Base-by-base conservation (phyloP, 2,113 vertebrate genomes). In the Emydura subglobosa region DNA sequence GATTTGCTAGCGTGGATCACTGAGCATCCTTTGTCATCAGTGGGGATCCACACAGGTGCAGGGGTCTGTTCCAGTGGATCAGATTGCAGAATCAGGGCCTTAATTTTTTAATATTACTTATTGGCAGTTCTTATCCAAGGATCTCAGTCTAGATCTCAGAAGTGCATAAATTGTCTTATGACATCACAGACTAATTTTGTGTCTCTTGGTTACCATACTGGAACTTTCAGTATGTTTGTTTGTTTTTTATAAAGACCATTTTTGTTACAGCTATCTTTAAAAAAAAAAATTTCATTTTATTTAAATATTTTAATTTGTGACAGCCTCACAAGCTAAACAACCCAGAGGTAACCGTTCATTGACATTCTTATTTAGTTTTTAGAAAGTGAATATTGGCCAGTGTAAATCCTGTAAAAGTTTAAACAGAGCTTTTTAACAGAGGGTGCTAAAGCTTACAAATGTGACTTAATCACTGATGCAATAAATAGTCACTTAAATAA, bases 181-280 rank as follows among this genome's bases (percentile, higher is more conserved):
- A 53, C 79, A 44, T 93, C 79, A 79, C 34, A 90, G 83, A 93
- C 3, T 83, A 17, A 54, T 89, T 79, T 74, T 88, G 8, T 3
- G 47, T 93, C 65, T 59, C 78, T 92, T 92, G 59, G 86, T 84
- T 85, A 92, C 86, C 74, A 84, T 72, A 84, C 55, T 88, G 79
- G 91, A 88, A 92, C 25, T 27, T 83, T 55, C 57, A 80, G 50
- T 19, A 65, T 92, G 7, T 10, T 4, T 68, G 39, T 31, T 79
- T 50, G 51, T 53, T 53, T 55, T 55, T 92, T 94, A 84, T 85
- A 5, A 39, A 27, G 74, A 49, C 87, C 21, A 55, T 44, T 74
- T 34, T 13, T 1, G 72, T 5, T 10, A 88, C 94, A 72, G 53
- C 24, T 76, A 27, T 65, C 1, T 76, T 87, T 85, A 83, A 31